Evolutionary conservation across 2,113 vertebrate species (phyloP).

Genomic region (Platysternon megacephalum): DNA sequence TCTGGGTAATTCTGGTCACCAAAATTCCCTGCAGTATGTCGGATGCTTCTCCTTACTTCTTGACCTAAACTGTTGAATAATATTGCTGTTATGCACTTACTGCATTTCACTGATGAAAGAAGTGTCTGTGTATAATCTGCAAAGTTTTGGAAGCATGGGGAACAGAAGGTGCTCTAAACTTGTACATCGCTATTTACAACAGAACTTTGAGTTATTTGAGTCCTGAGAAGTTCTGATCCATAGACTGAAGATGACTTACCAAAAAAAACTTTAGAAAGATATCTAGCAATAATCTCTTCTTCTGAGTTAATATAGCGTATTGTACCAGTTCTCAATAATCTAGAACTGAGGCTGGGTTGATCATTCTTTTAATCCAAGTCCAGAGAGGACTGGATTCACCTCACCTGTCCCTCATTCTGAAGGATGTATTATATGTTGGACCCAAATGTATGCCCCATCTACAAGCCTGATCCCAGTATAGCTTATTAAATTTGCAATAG

Average conservation of each 20-base stretch:
- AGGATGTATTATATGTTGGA: not conserved
- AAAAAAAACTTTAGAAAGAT: not conserved
- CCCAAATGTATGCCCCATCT: not conserved
- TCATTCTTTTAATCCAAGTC: not conserved
- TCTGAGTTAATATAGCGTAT: not conserved
- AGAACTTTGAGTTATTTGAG: not conserved
- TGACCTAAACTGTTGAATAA: not conserved
- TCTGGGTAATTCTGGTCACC: not conserved
- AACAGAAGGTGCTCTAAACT: not conserved
- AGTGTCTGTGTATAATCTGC: not conserved
- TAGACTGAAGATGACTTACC: not conserved
- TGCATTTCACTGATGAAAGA: not conserved
- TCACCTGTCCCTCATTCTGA: not conserved
- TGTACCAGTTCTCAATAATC: not conserved
- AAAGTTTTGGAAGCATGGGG: not conserved
- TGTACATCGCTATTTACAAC: not conserved
- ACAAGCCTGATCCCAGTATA: not conserved
- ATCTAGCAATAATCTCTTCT: rapidly evolving
- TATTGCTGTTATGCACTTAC: not conserved
- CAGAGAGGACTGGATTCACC: not conserved
- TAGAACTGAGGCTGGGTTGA: not conserved
- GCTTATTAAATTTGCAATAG: not conserved
- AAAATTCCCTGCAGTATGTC: not conserved
- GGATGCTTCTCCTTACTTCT: not conserved
- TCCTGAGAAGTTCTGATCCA: not conserved